Conservation (phyloP, 2,113 vertebrate species). For the Neopipo cinnamomea region DNA sequence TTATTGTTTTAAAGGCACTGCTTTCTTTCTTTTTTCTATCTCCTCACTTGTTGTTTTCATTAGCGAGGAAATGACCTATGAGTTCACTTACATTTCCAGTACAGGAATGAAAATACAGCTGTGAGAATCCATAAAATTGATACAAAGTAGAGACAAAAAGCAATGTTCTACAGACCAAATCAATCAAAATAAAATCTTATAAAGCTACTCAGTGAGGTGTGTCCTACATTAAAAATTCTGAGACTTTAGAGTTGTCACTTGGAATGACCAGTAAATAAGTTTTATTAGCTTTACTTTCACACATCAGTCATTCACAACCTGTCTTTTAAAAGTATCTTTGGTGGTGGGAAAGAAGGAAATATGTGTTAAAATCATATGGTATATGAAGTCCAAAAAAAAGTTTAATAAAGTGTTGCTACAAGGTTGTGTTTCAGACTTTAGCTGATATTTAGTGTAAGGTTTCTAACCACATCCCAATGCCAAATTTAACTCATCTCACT, state of each 20-base stretch:
- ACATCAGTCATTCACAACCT: neutral
- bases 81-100: neutral
- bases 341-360: neutral
- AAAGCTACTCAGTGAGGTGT: neutral
- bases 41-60: neutral
- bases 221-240: neutral
- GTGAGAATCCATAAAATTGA: neutral
- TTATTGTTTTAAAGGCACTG: neutral
- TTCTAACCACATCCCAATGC: neutral
- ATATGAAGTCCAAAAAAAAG: neutral
- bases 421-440: neutral
- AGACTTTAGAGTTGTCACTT: neutral
- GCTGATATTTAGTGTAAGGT: neutral
- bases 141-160: neutral
- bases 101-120: neutral
- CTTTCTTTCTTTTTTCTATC: neutral
- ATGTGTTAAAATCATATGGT: neutral
- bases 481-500: neutral
- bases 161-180: neutral
- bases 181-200: slow-evolving; percentile 8
- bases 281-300: neutral
- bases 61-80: neutral
- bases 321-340: neutral
- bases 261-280: neutral
- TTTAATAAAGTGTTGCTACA: neutral